Percentiles rank a stretch among this genome's conserved stretches.
Conservation (phyloP, 2,797 vertebrate species). For the Hylomyscus alleni region DNA sequence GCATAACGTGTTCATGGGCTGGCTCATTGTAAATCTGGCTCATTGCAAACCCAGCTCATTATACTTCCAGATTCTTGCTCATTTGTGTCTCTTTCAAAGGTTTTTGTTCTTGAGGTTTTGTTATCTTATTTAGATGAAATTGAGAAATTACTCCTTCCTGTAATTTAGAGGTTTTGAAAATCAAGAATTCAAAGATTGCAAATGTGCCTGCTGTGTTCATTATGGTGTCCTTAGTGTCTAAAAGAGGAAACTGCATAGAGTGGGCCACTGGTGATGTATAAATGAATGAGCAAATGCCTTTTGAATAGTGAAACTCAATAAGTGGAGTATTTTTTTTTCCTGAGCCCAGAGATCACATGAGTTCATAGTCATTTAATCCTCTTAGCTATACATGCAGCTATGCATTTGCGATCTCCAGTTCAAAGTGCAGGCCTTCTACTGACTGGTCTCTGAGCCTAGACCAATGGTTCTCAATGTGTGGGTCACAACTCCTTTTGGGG, state of each 20-base stretch:
- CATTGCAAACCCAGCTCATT: background rate
- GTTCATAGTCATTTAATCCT: background rate
- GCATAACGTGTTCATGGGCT: background rate
- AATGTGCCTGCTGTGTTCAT: background rate
- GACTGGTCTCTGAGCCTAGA: background rate
- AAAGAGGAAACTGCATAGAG: background rate
- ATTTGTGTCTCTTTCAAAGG: conserved; percentile 1
- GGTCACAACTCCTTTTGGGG: background rate
- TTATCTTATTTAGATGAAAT: conserved; percentile 23
- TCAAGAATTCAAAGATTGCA: background rate
- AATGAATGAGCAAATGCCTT: background rate
- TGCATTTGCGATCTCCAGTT: background rate
- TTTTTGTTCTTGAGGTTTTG: background rate
- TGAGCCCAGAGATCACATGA: background rate
- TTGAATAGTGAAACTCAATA: background rate
- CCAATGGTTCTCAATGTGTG: background rate
- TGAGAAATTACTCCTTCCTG: conserved; percentile 14
- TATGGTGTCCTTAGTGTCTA: background rate
- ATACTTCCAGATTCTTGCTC: background rate
- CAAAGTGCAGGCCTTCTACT: background rate
- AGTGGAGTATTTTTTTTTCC: background rate
- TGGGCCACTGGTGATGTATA: background rate
- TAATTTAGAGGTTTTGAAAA: background rate
- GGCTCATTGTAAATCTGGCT: background rate
- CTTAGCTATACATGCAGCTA: background rate